Evolutionary conservation across 2,797 vertebrate genomes (phyloP).

Genomic region (Chaenodraco wilsoni): DNA sequence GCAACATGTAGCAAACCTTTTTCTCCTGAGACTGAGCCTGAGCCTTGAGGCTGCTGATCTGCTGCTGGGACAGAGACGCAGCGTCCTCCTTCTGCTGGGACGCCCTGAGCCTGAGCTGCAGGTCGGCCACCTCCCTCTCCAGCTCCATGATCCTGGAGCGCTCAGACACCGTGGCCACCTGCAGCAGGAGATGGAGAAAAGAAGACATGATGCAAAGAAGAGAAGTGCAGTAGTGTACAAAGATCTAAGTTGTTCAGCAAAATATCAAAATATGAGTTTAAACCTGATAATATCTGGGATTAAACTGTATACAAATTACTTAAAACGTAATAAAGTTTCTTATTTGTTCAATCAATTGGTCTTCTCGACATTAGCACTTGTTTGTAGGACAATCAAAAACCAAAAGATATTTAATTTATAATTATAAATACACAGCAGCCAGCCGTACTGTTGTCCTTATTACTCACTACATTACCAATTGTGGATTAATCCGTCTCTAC

Average conservation of each 20-base stretch:
- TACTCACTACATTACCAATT: background rate
- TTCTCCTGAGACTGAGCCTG: slow-evolving; percentile 84
- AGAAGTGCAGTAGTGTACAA: background rate
- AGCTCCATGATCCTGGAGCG: slow-evolving; percentile 98
- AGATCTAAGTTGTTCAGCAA: too few species aligned
- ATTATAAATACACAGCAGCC: background rate
- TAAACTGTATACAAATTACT: background rate
- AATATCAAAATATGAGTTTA: background rate
- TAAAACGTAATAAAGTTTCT: too few species aligned
- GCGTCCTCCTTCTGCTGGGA: slow-evolving; percentile 83
- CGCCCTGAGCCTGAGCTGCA: slow-evolving; percentile 89
- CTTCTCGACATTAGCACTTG: background rate
- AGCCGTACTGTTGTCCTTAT: background rate
- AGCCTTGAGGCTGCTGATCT: slow-evolving; percentile 87
- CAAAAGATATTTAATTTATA: background rate
- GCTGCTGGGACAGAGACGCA: slow-evolving; percentile 87
- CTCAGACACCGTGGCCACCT: slow-evolving; percentile 98
- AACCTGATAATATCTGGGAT: background rate
- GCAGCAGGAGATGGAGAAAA: slow-evolving; percentile 1
- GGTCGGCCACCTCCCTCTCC: slow-evolving; percentile 91
- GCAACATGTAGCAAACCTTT: slow-evolving; percentile 76
- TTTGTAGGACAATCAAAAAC: background rate
- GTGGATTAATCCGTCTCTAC: background rate
- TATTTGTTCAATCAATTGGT: too few species aligned
- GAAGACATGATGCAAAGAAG: slow-evolving; percentile 1